Conservation (phyloP, 2,797 vertebrate genomes). For the Ciconia nigra region DNA sequence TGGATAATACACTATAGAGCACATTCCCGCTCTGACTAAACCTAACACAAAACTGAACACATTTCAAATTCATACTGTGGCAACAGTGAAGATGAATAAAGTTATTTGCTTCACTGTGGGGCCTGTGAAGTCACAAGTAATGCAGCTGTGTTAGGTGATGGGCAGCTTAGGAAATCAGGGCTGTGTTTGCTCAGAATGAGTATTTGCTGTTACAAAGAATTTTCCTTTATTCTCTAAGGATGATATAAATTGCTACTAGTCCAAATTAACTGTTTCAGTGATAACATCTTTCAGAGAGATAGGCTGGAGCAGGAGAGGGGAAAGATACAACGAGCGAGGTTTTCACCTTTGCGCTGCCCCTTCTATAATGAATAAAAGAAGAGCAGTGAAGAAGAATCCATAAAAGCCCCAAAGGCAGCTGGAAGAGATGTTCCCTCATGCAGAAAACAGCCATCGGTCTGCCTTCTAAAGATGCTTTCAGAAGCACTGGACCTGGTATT, state of each 20-base stretch:
- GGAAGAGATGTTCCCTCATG: background rate
- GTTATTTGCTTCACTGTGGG: background rate
- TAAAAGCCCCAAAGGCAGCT: background rate
- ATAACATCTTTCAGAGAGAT: background rate
- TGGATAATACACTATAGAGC: background rate
- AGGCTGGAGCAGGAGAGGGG: background rate
- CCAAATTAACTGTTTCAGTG: background rate
- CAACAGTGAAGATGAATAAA: background rate
- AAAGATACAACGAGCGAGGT: background rate
- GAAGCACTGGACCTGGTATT: background rate
- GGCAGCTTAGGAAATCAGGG: background rate
- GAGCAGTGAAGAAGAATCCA: background rate
- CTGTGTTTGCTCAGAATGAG: background rate
- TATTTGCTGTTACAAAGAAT: background rate
- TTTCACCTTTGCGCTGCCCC: background rate
- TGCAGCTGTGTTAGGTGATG: background rate
- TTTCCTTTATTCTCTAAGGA: background rate
- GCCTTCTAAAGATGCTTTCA: background rate
- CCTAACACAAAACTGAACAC: background rate
- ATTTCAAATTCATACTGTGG: background rate
- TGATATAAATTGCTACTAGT: background rate
- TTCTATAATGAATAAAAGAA: background rate
- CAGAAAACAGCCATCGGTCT: background rate
- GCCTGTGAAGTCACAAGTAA: background rate
- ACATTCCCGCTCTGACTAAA: background rate